Evolutionary conservation across 2,113 vertebrate genomes (phyloP), one percentile per base, ranked within the genome.

Genomic region (Chauna torquata): DNA sequence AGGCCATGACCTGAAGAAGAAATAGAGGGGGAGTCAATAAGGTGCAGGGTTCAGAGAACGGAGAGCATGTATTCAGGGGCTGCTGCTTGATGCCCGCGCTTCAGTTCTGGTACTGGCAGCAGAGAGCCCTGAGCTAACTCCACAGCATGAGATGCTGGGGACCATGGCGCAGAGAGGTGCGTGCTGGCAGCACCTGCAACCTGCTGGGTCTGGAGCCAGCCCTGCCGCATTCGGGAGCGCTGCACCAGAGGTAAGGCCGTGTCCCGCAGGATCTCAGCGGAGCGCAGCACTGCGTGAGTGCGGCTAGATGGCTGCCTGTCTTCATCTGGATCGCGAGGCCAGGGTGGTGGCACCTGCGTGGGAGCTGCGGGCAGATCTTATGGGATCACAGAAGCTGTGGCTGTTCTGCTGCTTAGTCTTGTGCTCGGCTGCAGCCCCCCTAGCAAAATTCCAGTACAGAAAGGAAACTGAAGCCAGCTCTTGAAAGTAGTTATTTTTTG

Each of bases 261-360:
- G 12, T 27, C 52, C 52, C 14, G 52, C 24, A 54, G 69, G 50
- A 38, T 58, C 20, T 85, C 42, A 27, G n/a, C 27, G 49, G 59
- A 75, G 16, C 62, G 30, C 52, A 79, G 30, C 34, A 10, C 30
- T 81, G 32, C 0, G 0, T 64, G 49, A 58, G 32, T 1, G 1
- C 61, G 49, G 61, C 19, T 36, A 38, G 50, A 65, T 59, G 90
- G 70, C 66, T 83, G 58, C 42, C n/a, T 57, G 27, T 40, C 65
- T 84, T 38, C 42, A 7, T 40, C 52, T 50, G 71, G 36, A 34
- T n/a, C 18, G 9, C 9, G 12, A 38, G 14, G 8, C 17, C 3
- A 34, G 52, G 11, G 49, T 1, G 1, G 24, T 49, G 28, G 38
- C 40, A 24, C 25, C 57, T 0, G 0, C 20, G 17, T 40, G 72